phyloP scores from a whole-genome alignment of 2,888 invertebrate species.

The Amphipyra tragopoginis region DNA sequence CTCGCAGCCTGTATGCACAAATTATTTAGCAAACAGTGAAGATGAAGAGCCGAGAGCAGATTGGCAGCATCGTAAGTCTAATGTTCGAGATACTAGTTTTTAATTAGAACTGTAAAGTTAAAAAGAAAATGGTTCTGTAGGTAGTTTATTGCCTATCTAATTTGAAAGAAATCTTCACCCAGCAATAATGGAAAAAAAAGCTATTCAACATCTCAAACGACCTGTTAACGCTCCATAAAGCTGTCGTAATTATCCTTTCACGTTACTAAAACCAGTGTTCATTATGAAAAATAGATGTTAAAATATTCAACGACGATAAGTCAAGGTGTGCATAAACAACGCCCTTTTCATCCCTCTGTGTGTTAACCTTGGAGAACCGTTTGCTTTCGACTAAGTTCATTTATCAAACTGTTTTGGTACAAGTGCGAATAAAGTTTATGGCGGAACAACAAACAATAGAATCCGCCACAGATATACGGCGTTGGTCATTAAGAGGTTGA shows the following conservation, averaged over 20 bases:
- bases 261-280: slow-evolving; percentile 42
- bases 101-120: no score
- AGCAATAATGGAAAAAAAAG: slow-evolving; percentile 4
- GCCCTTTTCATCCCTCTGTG: slow-evolving; percentile 54
- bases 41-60: slow-evolving; percentile 94
- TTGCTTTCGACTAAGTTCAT: slow-evolving; percentile 46
- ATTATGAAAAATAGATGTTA: slow-evolving; percentile 53
- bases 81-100: background rate
- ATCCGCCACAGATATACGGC: no score
- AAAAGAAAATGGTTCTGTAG: no score
- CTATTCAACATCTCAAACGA: slow-evolving; percentile 30
- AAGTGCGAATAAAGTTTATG: slow-evolving; percentile 18
- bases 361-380: slow-evolving; percentile 54
- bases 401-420: slow-evolving; percentile 53
- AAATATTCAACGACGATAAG: slow-evolving; percentile 62
- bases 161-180: background rate
- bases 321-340: slow-evolving; percentile 63
- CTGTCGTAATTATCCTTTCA: slow-evolving; percentile 36
- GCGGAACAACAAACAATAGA: no score
- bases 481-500: no score
- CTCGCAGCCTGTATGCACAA: slow-evolving; percentile 93
- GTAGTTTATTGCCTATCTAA: background rate
- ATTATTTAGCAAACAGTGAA: slow-evolving; percentile 93
- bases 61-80: slow-evolving; percentile 94
- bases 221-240: slow-evolving; percentile 33